Percentiles rank a stretch among this genome's conserved stretches.
These are phyloP conservation scores for Urocynchramus pylzowi DNA, from an alignment of 2,113 vertebrate species.

Conservation along the genomic window DNA sequence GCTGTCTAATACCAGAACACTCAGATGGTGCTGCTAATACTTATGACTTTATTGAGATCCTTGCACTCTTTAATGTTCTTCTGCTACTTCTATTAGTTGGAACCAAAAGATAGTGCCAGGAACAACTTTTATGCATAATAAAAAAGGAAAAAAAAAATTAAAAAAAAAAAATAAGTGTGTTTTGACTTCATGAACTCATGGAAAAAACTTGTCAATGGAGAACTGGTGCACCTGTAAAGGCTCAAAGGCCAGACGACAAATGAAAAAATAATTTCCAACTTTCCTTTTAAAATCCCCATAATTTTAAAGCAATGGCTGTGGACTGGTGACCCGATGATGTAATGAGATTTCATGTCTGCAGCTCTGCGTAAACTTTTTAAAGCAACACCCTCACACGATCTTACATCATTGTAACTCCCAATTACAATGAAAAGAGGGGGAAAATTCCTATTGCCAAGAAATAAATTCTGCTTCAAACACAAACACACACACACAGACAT, in stretches of 20 bases:
- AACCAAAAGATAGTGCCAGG: background rate
- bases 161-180: accelerated
- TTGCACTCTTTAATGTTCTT: background rate
- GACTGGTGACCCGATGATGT: background rate
- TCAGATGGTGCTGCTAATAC: background rate
- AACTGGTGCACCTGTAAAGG: background rate
- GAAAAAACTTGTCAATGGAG: slow-evolving; percentile 24
- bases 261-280: background rate
- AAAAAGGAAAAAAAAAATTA: background rate
- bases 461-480: background rate
- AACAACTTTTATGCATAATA: background rate
- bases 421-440: background rate
- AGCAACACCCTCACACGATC: background rate
- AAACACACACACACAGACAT: background rate
- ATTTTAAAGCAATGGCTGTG: background rate
- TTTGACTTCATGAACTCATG: background rate
- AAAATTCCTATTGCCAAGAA: background rate
- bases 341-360: slow-evolving; percentile 3
- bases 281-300: background rate
- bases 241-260: slow-evolving; percentile 17
- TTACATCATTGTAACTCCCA: slow-evolving; percentile 14
- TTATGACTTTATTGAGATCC: background rate
- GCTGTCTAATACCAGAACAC: background rate
- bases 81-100: background rate
- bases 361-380: background rate